phyloP scores from a whole-genome alignment of 2,888 invertebrate species.

The Netelia virgata region DNA sequence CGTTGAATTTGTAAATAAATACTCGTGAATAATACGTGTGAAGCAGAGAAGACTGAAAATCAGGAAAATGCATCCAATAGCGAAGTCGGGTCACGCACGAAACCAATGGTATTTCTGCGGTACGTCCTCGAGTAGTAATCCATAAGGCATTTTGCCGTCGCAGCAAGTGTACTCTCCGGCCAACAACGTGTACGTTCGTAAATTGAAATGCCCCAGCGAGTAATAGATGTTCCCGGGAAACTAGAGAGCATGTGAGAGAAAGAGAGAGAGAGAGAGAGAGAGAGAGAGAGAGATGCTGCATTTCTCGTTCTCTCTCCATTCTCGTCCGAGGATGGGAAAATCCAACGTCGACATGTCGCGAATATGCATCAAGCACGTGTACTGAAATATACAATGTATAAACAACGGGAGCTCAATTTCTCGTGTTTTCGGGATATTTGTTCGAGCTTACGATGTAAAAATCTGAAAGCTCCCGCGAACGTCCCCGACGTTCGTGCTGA shows the following conservation, averaged over 20 bases:
- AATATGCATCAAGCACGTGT: background rate
- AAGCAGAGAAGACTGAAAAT: conserved; percentile 40
- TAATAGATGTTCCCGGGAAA: conserved; percentile 64
- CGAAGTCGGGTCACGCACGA: conserved; percentile 72
- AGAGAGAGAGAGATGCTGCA: background rate
- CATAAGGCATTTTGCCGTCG: conserved; percentile 63
- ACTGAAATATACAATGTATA: background rate
- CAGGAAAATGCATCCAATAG: conserved; percentile 69
- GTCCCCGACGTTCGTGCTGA: background rate
- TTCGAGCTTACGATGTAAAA: background rate
- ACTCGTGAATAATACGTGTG: background rate
- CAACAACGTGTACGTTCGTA: conserved; percentile 63
- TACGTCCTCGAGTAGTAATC: conserved; percentile 60
- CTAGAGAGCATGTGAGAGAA: conserved; percentile 19
- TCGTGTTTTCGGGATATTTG: background rate
- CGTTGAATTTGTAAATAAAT: background rate
- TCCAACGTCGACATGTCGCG: background rate
- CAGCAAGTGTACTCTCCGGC: conserved; percentile 55
- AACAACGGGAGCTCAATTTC: background rate
- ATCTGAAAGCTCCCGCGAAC: background rate
- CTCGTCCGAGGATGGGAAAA: background rate
- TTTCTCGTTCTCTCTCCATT: background rate
- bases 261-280: background rate
- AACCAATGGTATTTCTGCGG: conserved; percentile 68
- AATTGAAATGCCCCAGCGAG: conserved; percentile 70